Evolutionary conservation across 2,797 vertebrate species (phyloP).

Genomic region (Pipistrellus pygmaeus): DNA sequence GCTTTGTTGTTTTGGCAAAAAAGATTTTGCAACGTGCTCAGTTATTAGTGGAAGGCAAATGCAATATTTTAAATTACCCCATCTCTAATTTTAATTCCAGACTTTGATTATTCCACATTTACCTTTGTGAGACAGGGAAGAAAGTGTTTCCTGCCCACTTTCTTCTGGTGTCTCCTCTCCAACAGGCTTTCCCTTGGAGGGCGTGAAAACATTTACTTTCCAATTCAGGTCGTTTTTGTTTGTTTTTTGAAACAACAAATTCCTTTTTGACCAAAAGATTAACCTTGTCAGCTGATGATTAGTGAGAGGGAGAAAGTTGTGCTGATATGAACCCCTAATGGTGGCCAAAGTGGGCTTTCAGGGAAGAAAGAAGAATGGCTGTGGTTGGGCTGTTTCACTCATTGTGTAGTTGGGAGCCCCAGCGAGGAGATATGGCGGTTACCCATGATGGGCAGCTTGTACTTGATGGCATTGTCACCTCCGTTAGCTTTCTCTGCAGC

Average conservation of each 20-base stretch:
- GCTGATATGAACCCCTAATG: background rate
- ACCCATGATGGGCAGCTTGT: background rate
- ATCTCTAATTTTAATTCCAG: background rate
- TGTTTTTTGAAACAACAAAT: background rate
- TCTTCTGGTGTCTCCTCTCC: background rate
- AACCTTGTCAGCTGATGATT: background rate
- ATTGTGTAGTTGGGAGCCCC: background rate
- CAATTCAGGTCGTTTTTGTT: background rate
- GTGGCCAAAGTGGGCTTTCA: background rate
- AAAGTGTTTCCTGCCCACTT: background rate
- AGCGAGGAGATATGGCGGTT: background rate
- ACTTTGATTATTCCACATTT: background rate
- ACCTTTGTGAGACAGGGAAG: conserved; percentile 10
- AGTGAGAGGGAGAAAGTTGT: background rate
- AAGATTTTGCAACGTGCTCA: background rate
- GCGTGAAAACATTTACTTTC: background rate
- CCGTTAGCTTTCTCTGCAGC: background rate
- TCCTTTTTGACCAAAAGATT: conserved; percentile 34
- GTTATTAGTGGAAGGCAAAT: background rate
- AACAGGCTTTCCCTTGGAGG: background rate
- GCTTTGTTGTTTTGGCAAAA: background rate
- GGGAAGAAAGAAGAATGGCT: background rate
- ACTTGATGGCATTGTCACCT: background rate
- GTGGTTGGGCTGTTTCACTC: background rate
- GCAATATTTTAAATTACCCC: background rate